Base-by-base conservation (phyloP, 2,888 invertebrate species). In the Latheticus oryzae region DNA sequence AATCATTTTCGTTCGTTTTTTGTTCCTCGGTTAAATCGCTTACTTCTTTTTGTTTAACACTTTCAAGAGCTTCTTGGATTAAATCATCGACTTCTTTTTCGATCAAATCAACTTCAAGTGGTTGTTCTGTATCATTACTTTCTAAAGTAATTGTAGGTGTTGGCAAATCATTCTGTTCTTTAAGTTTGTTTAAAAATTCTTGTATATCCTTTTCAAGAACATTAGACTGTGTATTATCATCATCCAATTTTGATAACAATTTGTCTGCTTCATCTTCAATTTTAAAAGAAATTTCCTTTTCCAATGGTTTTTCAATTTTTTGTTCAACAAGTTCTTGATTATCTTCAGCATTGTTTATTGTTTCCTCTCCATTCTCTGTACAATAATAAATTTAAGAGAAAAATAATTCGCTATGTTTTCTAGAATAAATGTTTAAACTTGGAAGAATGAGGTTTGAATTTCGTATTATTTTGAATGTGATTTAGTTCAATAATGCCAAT, bases 281-380 rank as follows among this genome's bases (percentile, higher is more conserved):
- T 11, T 33, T 5, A 5, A 21, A 21, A 21, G 5, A 21, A 21
- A 21, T 11, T 28, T 28, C 26, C 3, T 1, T n/a, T 28, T 28
- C 9, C 23, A 5, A 21, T 21, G 5, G n/a, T 28, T 28, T 5
- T 28, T n/a, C 28, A 26, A 5, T 3, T 19, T 19, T 5, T 19
- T 19, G 3, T 19, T 19, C 21, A 19, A 19, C 21, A 19, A 19
- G 3, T 5, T 19, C 21, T 19, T 19, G 21, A 19, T 5, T 19
- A 5, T 19, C 21, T 19, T 19, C 15, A 33, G n/a, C 21, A 21
- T 26, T 9, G 9, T 35, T 13, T 4, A 19, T 12, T 30, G 17
- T 30, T 21, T 73, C 73, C 3, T 66, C 69, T 33, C 67, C 71
- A 54, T 76, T 75, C 43, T 75, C 75, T 73, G 59, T 9, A 50